Evolutionary conservation across 2,113 vertebrate genomes (phyloP).

Genomic region (Cyprinodon brontotheroides): DNA sequence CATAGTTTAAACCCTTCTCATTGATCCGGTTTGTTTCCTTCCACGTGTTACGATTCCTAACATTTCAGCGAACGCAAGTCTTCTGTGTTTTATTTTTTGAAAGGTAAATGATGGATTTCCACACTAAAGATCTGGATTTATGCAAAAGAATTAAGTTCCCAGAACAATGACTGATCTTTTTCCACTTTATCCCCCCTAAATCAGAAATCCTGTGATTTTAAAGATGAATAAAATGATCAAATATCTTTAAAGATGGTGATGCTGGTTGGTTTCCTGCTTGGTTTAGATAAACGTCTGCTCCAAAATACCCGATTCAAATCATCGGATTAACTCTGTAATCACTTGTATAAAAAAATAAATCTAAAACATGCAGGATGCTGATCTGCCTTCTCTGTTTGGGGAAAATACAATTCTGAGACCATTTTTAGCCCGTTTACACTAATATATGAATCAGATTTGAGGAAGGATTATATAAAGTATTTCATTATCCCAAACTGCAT

Average conservation of each 20-base stretch:
- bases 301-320: neutral
- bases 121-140: neutral
- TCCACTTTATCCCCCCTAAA: neutral
- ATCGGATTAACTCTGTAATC: neutral
- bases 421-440: neutral
- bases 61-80: constrained; percentile 17
- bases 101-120: neutral
- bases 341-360: neutral
- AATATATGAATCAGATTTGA: neutral
- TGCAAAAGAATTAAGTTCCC: neutral
- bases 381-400: too few species aligned
- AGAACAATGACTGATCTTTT: neutral
- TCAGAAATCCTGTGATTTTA: too few species aligned
- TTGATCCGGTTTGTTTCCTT: constrained; percentile 1
- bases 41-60: constrained; percentile 6
- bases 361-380: neutral
- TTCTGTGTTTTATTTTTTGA: neutral
- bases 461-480: neutral
- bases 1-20: constrained; percentile 20
- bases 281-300: neutral
- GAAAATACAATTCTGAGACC: neutral
- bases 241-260: neutral
- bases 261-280: neutral
- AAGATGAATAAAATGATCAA: neutral
- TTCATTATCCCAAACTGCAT: neutral